Evolutionary conservation across 1,140 invertebrate genomes (phyloP), one percentile per base, ranked within the genome.

Genomic region (Sesamia nonagrioides): DNA sequence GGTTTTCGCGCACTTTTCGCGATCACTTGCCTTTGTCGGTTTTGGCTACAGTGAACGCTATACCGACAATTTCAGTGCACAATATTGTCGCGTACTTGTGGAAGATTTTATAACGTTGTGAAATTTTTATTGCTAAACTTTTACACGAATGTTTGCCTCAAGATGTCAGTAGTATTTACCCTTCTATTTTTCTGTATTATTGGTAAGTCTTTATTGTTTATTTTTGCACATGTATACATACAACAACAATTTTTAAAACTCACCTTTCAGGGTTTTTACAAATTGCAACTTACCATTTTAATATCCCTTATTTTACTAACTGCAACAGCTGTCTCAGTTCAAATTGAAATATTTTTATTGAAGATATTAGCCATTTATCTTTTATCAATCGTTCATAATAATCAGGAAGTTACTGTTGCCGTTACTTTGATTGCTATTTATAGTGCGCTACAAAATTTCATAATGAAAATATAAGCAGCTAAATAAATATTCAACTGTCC

Each of bases 1-100:
- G 72, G 78, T 86, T 88, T 86, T 85, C 84, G 86, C 82, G 87
- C 87, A 84, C 85, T 91, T 91, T 91, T 88, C 85, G 83, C 82
- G 85, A 84, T 73, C 89, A 88, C 84, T 90, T 88, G 85, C 77
- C 80, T 87, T 84, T 69, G 40, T 48, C 66, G 69, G 60, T 74
- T 78, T 66, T 63, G 50, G 60, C 69, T 50, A 33, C 48, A 54
- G 17, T 45, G 37, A 66, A 56, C 18, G 17, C 15, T 35, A 13
- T 8, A 52, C 35, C 18, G 45, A 40, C 13, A 27, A 27, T 45
- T 63, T 61, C 2, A 48, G 56, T 18, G 60, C 13, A 37, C n/a
- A 21, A 11, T 48, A 11, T 52, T 35, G 11, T 8, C 68, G 48
- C 13, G n/a, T 52, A 35, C n/a, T 60, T 48, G 15, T 61, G 27